phyloP scores from a whole-genome alignment of 2,113 vertebrate genomes.

The Tor tambroides region DNA sequence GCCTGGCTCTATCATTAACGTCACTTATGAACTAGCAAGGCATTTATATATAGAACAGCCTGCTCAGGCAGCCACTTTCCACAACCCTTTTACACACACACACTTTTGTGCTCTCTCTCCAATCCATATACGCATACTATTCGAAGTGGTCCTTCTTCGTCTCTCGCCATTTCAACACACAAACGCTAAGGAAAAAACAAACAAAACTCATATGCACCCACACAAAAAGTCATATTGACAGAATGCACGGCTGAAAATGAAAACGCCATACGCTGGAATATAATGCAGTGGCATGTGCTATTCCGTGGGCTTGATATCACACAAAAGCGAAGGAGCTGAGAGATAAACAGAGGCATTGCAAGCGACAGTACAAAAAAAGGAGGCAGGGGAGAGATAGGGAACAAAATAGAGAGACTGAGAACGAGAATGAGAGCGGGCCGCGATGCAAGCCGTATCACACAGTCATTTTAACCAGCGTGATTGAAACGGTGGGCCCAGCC shows the following conservation, averaged over 20 bases:
- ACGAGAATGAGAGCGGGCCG: constrained; percentile 58
- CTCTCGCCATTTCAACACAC: not conserved
- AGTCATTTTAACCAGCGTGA: constrained; percentile 76
- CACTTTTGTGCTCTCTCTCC: constrained; percentile 27
- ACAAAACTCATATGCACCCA: constrained; percentile 21
- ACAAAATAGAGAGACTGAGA: constrained; percentile 48
- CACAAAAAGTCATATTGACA: constrained; percentile 25
- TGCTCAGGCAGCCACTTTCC: constrained; percentile 54
- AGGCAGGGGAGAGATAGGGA: constrained; percentile 20
- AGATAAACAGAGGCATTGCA: constrained; percentile 56
- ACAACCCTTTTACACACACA: constrained; percentile 42
- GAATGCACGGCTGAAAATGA: constrained; percentile 3
- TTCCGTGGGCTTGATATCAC: constrained; percentile 48
- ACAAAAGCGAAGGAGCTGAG: constrained; percentile 43
- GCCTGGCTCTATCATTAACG: constrained; percentile 66
- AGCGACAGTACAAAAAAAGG: constrained; percentile 25
- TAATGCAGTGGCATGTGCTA: constrained; percentile 34
- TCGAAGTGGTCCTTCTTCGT: constrained; percentile 7
- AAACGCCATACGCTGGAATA: constrained; percentile 35
- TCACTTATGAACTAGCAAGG: constrained; percentile 66
- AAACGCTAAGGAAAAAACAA: constrained; percentile 33
- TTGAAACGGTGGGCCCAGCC: constrained; percentile 61
- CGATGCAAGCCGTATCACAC: constrained; percentile 70
- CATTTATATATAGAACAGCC: constrained; percentile 65
- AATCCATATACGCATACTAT: constrained; percentile 38